Percentiles rank a stretch among this genome's conserved stretches.
Conservation (phyloP, 1,140 invertebrate species). For the Eubasilissa regina region DNA sequence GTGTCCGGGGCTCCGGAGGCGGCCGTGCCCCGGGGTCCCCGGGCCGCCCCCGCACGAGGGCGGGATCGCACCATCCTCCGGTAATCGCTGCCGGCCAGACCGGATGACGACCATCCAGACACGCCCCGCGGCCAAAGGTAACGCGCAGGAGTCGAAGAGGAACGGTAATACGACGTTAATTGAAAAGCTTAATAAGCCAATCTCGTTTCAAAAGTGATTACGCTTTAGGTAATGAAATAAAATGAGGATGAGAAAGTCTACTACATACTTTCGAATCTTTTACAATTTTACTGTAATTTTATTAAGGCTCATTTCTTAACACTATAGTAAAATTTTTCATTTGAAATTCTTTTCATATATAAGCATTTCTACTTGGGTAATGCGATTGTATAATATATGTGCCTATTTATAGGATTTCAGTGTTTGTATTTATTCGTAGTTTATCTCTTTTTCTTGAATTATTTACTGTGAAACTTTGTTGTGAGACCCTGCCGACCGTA, state of each 20-base stretch:
- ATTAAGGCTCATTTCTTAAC: no score
- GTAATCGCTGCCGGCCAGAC: constrained; percentile 6
- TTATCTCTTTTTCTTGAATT: no score
- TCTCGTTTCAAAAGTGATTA: constrained; percentile 27
- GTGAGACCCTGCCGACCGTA: no score
- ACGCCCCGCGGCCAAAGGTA: constrained; percentile 29
- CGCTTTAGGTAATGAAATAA: neutral
- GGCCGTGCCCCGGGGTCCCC: neutral
- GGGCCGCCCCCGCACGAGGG: neutral
- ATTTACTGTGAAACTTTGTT: no score
- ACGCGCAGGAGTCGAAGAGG: neutral
- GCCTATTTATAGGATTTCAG: no score
- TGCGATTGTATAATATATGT: no score
- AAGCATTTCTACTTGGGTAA: no score
- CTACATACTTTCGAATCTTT: neutral
- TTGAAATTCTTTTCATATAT: no score
- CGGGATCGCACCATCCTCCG: constrained; percentile 9
- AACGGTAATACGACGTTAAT: constrained; percentile 20
- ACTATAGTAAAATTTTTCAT: no score
- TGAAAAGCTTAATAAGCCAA: constrained; percentile 40
- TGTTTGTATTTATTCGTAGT: no score
- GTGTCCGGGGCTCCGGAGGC: constrained; percentile 3
- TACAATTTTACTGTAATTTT: no score
- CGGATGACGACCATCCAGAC: constrained; percentile 15
- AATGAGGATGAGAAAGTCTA: neutral